Base-by-base conservation (phyloP, 2,113 vertebrate species). In the Nibea albiflora region DNA sequence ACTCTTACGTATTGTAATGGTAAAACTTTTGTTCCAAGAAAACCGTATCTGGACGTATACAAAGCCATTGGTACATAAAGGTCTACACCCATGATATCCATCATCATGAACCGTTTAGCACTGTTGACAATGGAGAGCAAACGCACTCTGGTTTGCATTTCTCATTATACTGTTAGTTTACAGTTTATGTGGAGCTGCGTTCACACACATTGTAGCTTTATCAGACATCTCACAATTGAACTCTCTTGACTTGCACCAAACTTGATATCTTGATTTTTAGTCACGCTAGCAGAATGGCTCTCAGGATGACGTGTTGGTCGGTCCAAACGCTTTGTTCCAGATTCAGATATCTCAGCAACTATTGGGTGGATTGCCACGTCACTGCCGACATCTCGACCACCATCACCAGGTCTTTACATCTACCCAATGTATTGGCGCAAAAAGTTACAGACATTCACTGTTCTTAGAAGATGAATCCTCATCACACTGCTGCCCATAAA, bases 11-110 rank as follows among this genome's bases (percentile, higher is more conserved):
- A 39, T 39, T 42, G 4, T 67, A 58, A 61, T 0, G 0, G 44
- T 31, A 69, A 52, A 53, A 10, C 24, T 78, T 80, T n/a, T 47
- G 12, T 79, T 68, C 47, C 8, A 19, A 57, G 53, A 65, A 10
- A 63, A 68, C 7, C 10, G 26, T 70, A 77, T 62, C 42, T 81
- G 31, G 42, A 80, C 35, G 22, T 54, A 69, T 67, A 46, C 60
- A 78, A 66, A 47, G 78, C 83, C 72, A 57, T 35, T n/a, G 16
- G 77, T 60, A 77, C 82, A 85, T 64, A 72, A 70, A 71, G 73
- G n/a, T 35, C 69, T 83, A 15, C 65, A 68, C 68, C 83, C 88
- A 73, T 52, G 28, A 28, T 1, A 74, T 79, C 54, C 16, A 62
- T 88, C 80, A 71, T 15, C 44, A n/a, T 17, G 16, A 16, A 35